A percentile compares a stretch with the other conserved stretches of the same genome.
phyloP scores from a whole-genome alignment of 2,888 invertebrate species.

The Mythimna ferrago region DNA sequence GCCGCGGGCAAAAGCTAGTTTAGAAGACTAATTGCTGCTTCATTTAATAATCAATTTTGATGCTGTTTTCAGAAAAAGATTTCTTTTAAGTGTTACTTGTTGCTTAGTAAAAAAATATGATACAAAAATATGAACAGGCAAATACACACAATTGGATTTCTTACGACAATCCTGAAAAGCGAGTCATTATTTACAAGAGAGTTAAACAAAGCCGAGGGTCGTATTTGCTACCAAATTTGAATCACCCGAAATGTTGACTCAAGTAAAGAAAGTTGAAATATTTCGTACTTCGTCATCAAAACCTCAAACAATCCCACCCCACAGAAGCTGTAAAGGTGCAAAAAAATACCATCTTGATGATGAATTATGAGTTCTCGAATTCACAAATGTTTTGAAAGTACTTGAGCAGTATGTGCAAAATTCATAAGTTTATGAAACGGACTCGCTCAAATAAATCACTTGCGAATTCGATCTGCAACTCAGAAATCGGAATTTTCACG shows the following conservation, averaged over 20 bases:
- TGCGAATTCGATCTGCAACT: slow-evolving; percentile 28
- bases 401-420: slow-evolving; percentile 12
- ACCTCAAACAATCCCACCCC: slow-evolving; percentile 23
- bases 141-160: not conserved
- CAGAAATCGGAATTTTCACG: slow-evolving; percentile 19
- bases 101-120: too few relatives aligned
- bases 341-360: slow-evolving; percentile 2
- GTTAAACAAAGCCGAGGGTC: not conserved
- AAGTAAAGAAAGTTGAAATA: slow-evolving; percentile 36
- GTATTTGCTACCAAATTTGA: slow-evolving; percentile 1
- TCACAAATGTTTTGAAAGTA: slow-evolving; percentile 32
- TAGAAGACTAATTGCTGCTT: too few relatives aligned
- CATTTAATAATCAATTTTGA: too few relatives aligned
- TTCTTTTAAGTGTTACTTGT: too few relatives aligned
- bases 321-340: slow-evolving; percentile 12
- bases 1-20: too few relatives aligned
- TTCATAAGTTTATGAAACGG: slow-evolving; percentile 27
- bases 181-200: slow-evolving; percentile 8
- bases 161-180: slow-evolving; percentile 3
- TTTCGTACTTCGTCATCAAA: slow-evolving; percentile 22
- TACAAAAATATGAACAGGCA: too few relatives aligned
- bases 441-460: slow-evolving; percentile 35
- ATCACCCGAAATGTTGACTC: slow-evolving; percentile 9
- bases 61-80: too few relatives aligned
- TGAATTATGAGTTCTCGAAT: slow-evolving; percentile 35